These are phyloP conservation scores for Erpetoichthys calabaricus DNA, from an alignment of 2,797 vertebrate genomes.

Conservation along the genomic window DNA sequence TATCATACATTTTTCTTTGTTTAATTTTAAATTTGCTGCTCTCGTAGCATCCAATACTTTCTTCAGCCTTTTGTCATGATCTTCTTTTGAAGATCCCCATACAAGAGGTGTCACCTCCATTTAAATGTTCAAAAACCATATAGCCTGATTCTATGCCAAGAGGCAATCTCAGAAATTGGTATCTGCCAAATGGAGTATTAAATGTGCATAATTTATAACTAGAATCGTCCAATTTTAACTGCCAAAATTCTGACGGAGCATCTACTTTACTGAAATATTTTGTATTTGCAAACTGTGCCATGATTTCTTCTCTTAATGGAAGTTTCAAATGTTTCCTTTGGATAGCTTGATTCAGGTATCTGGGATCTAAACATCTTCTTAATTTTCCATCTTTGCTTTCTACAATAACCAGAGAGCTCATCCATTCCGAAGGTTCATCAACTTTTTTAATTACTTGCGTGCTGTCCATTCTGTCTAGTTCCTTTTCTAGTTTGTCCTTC, in stretches of 20 bases:
- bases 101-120: too few species aligned
- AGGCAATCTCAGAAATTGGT: too few species aligned
- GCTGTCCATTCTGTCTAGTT: slow-evolving; percentile 9
- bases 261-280: slow-evolving; percentile 3
- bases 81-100: too few species aligned
- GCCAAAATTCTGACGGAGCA: slow-evolving; percentile 4
- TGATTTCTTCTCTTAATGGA: neutral
- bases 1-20: too few species aligned
- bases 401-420: slow-evolving; percentile 11
- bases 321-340: slow-evolving; percentile 9
- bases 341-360: slow-evolving; percentile 13
- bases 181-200: neutral
- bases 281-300: too few species aligned
- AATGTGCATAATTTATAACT: slow-evolving; percentile 4
- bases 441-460: slow-evolving; percentile 13
- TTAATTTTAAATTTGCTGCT: too few species aligned
- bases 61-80: too few species aligned
- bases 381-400: slow-evolving; percentile 7
- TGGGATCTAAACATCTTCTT: slow-evolving; percentile 13
- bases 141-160: too few species aligned
- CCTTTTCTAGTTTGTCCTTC: slow-evolving; percentile 4
- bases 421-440: slow-evolving; percentile 12
- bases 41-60: too few species aligned
- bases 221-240: slow-evolving; percentile 2
- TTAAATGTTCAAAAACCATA: too few species aligned